Conservation (phyloP, 53 echinoderm and acorn worm species). For the Paracentrotus lividus region DNA sequence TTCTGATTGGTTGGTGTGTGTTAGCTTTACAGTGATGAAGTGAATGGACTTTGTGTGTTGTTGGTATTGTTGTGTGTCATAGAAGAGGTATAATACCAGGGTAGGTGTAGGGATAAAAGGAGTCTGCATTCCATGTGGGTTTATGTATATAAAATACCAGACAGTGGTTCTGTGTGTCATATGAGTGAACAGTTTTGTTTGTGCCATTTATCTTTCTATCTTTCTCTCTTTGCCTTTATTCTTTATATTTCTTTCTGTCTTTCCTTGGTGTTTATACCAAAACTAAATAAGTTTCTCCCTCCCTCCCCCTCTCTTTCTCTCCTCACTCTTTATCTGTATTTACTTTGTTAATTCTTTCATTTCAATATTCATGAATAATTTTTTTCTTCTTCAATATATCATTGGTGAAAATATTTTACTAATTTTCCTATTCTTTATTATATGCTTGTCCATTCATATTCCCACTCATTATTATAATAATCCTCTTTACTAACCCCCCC, state of each 20-base stretch:
- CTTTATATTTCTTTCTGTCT: no score
- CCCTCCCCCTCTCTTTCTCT: not conserved
- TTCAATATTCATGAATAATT: not conserved
- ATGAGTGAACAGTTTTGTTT: no score
- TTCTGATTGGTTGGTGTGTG: not conserved
- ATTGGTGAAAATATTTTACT: no score
- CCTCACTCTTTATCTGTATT: not conserved
- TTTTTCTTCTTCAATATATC: no score
- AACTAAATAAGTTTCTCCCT: not conserved
- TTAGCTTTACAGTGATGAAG: not conserved
- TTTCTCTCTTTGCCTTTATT: no score
- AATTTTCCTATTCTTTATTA: no score
- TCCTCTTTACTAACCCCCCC: no score
- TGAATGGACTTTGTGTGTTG: conserved; percentile 41
- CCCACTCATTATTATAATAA: no score
- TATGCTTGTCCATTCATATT: no score
- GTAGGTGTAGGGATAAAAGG: not conserved
- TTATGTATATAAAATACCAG: not conserved
- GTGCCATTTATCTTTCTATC: no score
- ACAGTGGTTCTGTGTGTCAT: not conserved
- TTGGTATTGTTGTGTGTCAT: conserved; percentile 9
- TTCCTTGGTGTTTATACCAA: no score
- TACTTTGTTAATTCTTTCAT: not conserved
- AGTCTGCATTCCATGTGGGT: not conserved
- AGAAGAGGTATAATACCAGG: not conserved